These are phyloP conservation scores for Sciurus niger DNA, from an alignment of 2,113 vertebrate genomes.

Conservation along the genomic window DNA sequence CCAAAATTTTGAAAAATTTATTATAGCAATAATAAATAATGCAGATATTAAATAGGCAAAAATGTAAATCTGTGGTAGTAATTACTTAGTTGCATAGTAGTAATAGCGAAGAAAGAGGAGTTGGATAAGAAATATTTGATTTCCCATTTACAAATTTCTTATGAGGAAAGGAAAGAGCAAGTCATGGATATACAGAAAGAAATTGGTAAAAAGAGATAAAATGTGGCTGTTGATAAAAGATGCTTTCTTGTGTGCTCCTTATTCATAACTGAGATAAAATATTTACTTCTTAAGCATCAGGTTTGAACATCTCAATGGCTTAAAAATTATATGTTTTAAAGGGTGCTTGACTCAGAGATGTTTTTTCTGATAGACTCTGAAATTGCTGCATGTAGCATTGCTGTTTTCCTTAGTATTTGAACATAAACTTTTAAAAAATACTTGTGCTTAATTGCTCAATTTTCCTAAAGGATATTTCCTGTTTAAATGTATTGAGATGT, in stretches of 20 bases:
- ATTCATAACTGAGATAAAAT: slow-evolving; percentile 21
- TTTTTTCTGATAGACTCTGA: not conserved
- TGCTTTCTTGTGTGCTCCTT: not conserved
- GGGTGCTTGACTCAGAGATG: not conserved
- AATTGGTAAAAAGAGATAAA: not conserved
- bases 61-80: slow-evolving; percentile 26
- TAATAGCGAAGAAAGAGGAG: not conserved
- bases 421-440: slow-evolving; percentile 41
- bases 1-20: not conserved
- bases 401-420: not conserved
- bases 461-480: slow-evolving; percentile 32
- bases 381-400: not conserved
- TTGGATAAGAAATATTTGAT: not conserved
- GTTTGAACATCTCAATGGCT: not conserved
- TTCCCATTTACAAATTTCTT: not conserved
- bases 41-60: slow-evolving; percentile 1
- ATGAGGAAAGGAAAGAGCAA: slow-evolving; percentile 45
- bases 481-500: slow-evolving; percentile 47
- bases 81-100: not conserved
- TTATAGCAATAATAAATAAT: slow-evolving; percentile 22
- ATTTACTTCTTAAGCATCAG: not conserved
- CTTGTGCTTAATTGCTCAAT: not conserved
- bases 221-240: not conserved
- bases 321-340: not conserved
- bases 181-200: not conserved